Conservation (phyloP, 2,888 invertebrate genomes). For the Carpatolechia fugitivella region DNA sequence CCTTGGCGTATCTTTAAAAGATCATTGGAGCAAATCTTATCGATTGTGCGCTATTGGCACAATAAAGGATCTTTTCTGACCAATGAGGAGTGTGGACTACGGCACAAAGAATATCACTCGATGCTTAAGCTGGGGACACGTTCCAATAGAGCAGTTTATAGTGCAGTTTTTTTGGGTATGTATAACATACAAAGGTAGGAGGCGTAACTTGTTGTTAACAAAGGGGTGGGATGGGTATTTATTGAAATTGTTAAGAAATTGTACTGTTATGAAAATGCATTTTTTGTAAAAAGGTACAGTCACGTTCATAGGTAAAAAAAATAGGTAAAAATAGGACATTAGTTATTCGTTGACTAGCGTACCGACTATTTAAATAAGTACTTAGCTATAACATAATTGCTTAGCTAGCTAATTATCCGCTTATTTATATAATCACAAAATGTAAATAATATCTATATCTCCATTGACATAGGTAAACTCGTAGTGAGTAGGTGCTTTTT, state of each 20-base stretch:
- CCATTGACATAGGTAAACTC: no score
- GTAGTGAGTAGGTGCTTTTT: no score
- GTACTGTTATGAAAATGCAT: no score
- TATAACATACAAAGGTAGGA: conserved; percentile 1
- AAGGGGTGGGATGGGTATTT: conserved; percentile 10
- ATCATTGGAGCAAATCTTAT: conserved; percentile 47
- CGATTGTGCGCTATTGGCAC: conserved; percentile 52
- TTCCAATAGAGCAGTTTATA: not conserved
- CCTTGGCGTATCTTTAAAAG: conserved; percentile 54
- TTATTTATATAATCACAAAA: no score
- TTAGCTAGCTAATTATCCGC: no score
- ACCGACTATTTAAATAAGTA: no score
- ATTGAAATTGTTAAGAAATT: not conserved
- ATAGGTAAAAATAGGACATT: no score
- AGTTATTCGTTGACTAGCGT: no score
- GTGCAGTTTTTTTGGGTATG: conserved; percentile 5
- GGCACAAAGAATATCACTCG: conserved; percentile 49
- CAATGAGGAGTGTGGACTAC: conserved; percentile 45
- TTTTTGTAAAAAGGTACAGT: no score
- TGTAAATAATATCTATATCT: no score
- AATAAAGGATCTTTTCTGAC: conserved; percentile 33
- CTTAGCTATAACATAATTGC: no score
- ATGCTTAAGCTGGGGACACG: conserved; percentile 24
- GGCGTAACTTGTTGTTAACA: conserved; percentile 14
- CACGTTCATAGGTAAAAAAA: no score